A percentile compares a stretch with the other conserved stretches of the same genome.
phyloP scores from a whole-genome alignment of 2,888 invertebrate genomes.

The Agonopterix subpropinquella region DNA sequence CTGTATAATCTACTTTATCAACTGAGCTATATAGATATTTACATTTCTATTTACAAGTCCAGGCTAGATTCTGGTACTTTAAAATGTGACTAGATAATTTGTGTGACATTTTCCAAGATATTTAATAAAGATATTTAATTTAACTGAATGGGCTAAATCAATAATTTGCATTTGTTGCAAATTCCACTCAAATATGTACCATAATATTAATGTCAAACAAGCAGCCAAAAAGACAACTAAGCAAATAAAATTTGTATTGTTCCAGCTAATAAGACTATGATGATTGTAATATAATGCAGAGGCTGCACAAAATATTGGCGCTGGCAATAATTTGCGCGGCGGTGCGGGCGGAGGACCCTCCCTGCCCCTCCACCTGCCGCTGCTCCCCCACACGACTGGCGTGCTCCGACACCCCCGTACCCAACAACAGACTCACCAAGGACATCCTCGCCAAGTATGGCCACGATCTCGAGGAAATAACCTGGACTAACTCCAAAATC shows the following conservation, averaged over 20 bases:
- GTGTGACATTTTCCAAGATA: too few relatives aligned
- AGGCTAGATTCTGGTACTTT: too few relatives aligned
- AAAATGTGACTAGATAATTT: too few relatives aligned
- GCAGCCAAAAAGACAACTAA: too few relatives aligned
- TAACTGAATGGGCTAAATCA: too few relatives aligned
- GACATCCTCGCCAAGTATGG: constrained; percentile 30
- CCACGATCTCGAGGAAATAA: constrained; percentile 54
- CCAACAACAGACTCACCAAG: constrained; percentile 33
- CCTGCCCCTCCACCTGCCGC: constrained; percentile 42
- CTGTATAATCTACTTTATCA: too few relatives aligned
- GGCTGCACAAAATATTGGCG: constrained; percentile 69
- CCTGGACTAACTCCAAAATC: constrained; percentile 77
- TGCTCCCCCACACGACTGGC: constrained; percentile 48
- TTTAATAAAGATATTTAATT: too few relatives aligned
- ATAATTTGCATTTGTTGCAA: too few relatives aligned
- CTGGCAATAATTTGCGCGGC: constrained; percentile 67
- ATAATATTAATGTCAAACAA: too few relatives aligned
- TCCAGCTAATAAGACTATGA: constrained; percentile 72
- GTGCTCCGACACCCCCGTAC: constrained; percentile 35
- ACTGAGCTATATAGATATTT: too few relatives aligned
- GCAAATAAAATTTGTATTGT: constrained; percentile 43
- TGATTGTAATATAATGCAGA: constrained; percentile 74
- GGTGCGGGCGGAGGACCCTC: constrained; percentile 35
- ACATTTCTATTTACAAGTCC: too few relatives aligned
- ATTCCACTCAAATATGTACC: too few relatives aligned